Conservation (phyloP, 2,888 invertebrate species). For the Mechanitis mazaeus region DNA sequence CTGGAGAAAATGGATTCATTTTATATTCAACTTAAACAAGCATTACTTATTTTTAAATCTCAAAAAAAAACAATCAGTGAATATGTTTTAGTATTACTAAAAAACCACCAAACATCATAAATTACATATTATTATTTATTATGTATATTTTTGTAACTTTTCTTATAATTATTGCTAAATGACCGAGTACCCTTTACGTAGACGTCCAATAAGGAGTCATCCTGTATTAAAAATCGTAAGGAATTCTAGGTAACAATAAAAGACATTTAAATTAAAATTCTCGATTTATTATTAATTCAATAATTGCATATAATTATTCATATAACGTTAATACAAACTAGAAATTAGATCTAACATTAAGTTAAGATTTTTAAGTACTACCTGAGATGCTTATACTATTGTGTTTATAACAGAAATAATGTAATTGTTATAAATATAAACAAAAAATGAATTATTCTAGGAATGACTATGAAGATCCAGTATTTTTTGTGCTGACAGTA, state of each 20-base stretch:
- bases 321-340: conserved; percentile 49
- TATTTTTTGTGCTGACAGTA: conserved; percentile 16
- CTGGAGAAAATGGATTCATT: too few species aligned
- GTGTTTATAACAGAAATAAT: conserved; percentile 10
- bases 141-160: too few species aligned
- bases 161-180: too few species aligned
- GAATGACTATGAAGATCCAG: conserved; percentile 49
- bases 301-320: conserved; percentile 54
- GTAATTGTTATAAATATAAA: conserved; percentile 18
- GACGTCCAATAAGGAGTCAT: too few species aligned
- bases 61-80: too few species aligned
- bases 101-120: too few species aligned
- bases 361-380: conserved; percentile 55
- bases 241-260: conserved; percentile 18
- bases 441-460: conserved; percentile 35
- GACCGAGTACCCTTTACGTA: too few species aligned
- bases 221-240: too few species aligned
- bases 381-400: conserved; percentile 23
- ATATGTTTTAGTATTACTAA: too few species aligned
- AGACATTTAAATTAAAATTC: conserved; percentile 40
- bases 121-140: too few species aligned
- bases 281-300: conserved; percentile 65
- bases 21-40: too few species aligned
- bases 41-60: too few species aligned
- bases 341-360: conserved; percentile 57